Base-by-base conservation (phyloP, 2,888 invertebrate species). In the Meteorus colon region DNA sequence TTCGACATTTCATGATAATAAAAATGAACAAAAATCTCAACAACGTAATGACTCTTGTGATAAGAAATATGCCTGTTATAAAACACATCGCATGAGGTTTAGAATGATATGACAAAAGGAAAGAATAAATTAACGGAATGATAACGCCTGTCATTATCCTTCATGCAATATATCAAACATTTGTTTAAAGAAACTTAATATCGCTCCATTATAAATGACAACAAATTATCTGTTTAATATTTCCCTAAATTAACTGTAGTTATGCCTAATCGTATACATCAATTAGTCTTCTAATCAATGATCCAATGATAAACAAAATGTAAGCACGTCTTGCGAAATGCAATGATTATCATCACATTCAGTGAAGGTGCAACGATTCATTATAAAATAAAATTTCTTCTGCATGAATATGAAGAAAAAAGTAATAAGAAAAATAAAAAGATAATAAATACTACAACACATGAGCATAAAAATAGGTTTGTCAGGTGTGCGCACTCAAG, bases 401-500 rank as follows among this genome's bases (percentile, higher is more conserved):
- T 14, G 29, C 10, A 41, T 45, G 24, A 41, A 41, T n/a, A 19
- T 37, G 19, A 29, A 48, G 24, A 14, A 27, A 72, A 31, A 65
- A 62, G 63, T 60, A 63, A 71, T 48, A 29, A 48, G 31, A 10
- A 27, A 72, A 31, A 65, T 60, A 31, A 60, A 59, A 29, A 14
- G n/a, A 37, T 34, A 24, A 14, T 37, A 41, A 41, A 41, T 41
- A 41, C 41, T 41, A 41, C 41, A 8, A 31, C 55, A 41, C 19
- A 60, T 67, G 45, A 48, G 69, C 12, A 72, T 55, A 67, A 75
- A 60, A 78, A 78, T 77, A 75, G 55, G 69, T 68, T 72, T 67
- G 37, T 48, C 70, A 66, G 19, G 62, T 78, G 73, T 24, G 31
- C 62, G 29, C n/a, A 34, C 75, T 63, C 72, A 84, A 82, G 77